Evolutionary conservation across 2,888 invertebrate genomes (phyloP).

Genomic region (Calameuta filiformis): DNA sequence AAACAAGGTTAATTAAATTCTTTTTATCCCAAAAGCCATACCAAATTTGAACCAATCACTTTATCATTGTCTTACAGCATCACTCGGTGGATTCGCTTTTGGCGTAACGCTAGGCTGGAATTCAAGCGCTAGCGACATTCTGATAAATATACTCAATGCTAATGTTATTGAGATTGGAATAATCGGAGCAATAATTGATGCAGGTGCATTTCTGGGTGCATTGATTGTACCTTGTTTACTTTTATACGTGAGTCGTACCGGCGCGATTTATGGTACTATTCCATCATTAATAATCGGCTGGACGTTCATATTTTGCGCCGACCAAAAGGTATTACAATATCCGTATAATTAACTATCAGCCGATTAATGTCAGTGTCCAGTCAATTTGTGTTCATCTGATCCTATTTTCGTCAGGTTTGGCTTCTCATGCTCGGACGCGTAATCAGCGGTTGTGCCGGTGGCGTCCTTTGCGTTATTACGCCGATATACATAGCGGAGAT

Average conservation of each 20-base stretch:
- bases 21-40: not conserved
- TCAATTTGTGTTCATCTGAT: not conserved
- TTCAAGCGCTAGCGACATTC: slow-evolving; percentile 44
- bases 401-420: slow-evolving; percentile 24
- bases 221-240: slow-evolving; percentile 42
- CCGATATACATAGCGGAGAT: slow-evolving; percentile 56
- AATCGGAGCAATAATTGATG: slow-evolving; percentile 44
- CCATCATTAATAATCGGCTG: slow-evolving; percentile 29
- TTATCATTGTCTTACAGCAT: slow-evolving; percentile 40
- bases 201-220: slow-evolving; percentile 46
- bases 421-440: slow-evolving; percentile 40
- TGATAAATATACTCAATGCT: slow-evolving; percentile 42
- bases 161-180: slow-evolving; percentile 43
- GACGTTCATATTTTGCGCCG: slow-evolving; percentile 44
- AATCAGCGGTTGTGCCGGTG: slow-evolving; percentile 24
- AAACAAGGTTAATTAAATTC: not conserved
- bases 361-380: not conserved
- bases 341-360: slow-evolving; percentile 17
- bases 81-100: slow-evolving; percentile 52
- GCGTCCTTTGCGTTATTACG: slow-evolving; percentile 43
- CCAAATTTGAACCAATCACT: not conserved
- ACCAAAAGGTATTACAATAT: slow-evolving; percentile 35
- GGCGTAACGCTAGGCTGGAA: slow-evolving; percentile 58
- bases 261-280: slow-evolving; percentile 37
- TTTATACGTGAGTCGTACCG: slow-evolving; percentile 32